These are phyloP conservation scores for Pristionchus japonicus DNA, from an alignment of 2,888 invertebrate species.

Conservation along the genomic window DNA sequence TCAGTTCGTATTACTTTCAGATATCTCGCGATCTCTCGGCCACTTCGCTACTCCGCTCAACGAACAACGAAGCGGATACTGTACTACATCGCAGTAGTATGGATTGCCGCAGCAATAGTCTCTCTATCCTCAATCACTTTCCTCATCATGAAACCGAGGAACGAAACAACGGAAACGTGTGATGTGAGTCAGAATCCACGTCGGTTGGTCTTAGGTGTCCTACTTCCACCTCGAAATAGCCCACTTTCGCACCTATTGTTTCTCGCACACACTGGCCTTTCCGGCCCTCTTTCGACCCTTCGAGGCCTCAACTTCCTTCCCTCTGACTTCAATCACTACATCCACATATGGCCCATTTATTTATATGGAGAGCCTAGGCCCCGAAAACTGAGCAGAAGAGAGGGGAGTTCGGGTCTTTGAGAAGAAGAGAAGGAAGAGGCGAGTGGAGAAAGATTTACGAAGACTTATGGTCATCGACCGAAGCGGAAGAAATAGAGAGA, in stretches of 20 bases:
- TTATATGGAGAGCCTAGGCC: slow-evolving; percentile 7
- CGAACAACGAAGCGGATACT: slow-evolving; percentile 92
- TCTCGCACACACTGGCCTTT: slow-evolving; percentile 14
- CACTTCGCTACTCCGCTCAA: slow-evolving; percentile 52
- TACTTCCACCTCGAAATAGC: not conserved
- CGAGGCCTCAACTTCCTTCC: not conserved
- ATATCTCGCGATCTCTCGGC: slow-evolving; percentile 61
- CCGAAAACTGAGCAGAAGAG: not conserved
- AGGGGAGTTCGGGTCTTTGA: not conserved
- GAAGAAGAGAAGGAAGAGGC: not conserved
- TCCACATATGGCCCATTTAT: slow-evolving; percentile 45
- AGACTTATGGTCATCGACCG: slow-evolving; percentile 31
- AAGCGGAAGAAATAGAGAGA: not conserved
- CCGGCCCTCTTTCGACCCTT: not conserved
- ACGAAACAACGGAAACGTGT: not conserved
- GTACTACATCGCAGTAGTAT: slow-evolving; percentile 86
- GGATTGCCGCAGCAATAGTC: slow-evolving; percentile 93
- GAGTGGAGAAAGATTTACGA: slow-evolving; percentile 37
- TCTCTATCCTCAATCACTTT: slow-evolving; percentile 90
- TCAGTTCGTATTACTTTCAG: too few species aligned
- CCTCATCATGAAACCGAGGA: slow-evolving; percentile 48
- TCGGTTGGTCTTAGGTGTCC: not conserved
- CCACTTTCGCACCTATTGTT: not conserved
- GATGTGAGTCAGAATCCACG: slow-evolving; percentile 15
- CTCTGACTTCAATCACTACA: slow-evolving; percentile 37